Evolutionary conservation across 2,888 invertebrate genomes (phyloP), one percentile per base, ranked within the genome.

Genomic region (Zaprionus obscuricornis): DNA sequence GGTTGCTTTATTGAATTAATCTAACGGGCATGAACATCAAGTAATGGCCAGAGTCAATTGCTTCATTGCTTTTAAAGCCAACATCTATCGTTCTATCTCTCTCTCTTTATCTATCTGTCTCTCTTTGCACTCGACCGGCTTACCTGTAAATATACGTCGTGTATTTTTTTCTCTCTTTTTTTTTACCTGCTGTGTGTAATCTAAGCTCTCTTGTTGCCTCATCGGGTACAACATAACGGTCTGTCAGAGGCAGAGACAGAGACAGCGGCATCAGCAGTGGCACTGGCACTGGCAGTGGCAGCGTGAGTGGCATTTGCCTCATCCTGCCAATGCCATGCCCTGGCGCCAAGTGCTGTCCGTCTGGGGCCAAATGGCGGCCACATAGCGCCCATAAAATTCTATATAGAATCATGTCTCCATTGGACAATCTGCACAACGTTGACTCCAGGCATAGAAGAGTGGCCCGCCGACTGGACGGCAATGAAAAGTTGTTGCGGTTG

Each of bases 331-430:
- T n/a, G 42, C 24, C 33, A n/a, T 22, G 51, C 43, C 59, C 59
- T 72, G 73, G 62, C 68, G 29, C 56, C 74, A 59, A 34, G 37
- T 54, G 58, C 8, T 42, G 58, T 34, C 34, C 8, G 34, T 42
- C 55, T 27, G 52, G 31, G 43, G 58, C 77, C 50, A 74, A 74
- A 71, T 74, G 79, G 63, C 58, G 65, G 52, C 82, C 85, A 69
- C 84, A 84, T 56, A 77, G 81, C 60, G 43, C 33, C 85, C 82
- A 77, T 77, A 84, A 77, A 77, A 77, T 77, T 81, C 81, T 77
- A 81, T 62, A 70, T 58, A 51, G 34, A 36, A 62, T 66, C 52
- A 56, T 73, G 81, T 74, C 77, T 81, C 74, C 50, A 73, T 73
- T 64, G 79, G 64, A 62, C 81, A 62, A 74, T 24, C 67, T 60